Conservation (phyloP, 1,140 invertebrate genomes). For the Trypoxylus dichotomus region DNA sequence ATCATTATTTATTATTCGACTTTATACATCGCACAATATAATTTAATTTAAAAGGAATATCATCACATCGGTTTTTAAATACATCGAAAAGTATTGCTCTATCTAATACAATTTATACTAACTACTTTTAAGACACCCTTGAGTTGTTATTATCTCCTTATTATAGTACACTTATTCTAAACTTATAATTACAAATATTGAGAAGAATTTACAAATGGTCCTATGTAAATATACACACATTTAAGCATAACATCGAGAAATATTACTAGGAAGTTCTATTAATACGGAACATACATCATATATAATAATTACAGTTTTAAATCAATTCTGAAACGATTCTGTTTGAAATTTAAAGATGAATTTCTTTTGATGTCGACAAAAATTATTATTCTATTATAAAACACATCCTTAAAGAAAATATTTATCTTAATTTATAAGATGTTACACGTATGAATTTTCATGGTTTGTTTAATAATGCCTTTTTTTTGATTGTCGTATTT, state of each 20-base stretch:
- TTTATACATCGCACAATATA: neutral
- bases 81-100: conserved; percentile 24
- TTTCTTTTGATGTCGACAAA: neutral
- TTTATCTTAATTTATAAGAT: too few species aligned
- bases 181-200: neutral
- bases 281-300: neutral
- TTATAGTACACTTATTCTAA: neutral
- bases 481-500: conserved; percentile 3
- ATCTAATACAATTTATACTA: neutral
- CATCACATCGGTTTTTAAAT: conserved; percentile 11
- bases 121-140: neutral
- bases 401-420: too few species aligned
- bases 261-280: neutral
- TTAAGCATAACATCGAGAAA: neutral
- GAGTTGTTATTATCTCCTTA: neutral
- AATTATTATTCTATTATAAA: neutral
- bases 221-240: too few species aligned
- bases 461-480: neutral
- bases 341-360: neutral
- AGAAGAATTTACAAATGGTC: neutral
- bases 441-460: neutral
- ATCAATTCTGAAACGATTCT: neutral
- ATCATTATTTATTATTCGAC: neutral
- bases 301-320: neutral
- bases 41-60: neutral